Conservation (phyloP, 2,797 vertebrate genomes). For the Ataeniobius toweri region DNA sequence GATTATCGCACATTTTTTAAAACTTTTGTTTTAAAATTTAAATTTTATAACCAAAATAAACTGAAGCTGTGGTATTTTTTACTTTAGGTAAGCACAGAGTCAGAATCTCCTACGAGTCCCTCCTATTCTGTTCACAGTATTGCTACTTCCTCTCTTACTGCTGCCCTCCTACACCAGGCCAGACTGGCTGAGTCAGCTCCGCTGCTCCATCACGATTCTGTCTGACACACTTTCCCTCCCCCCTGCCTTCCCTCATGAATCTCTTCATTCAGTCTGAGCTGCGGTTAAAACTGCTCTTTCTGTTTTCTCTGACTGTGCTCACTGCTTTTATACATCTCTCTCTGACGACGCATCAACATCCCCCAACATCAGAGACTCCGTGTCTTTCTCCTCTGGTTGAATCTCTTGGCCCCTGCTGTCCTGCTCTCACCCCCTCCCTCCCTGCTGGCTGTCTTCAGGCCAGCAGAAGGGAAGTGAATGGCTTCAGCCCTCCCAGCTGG, state of each 20-base stretch:
- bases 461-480: slow-evolving; percentile 82
- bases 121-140: slow-evolving; percentile 22
- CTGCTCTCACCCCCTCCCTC: slow-evolving; percentile 10
- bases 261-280: slow-evolving; percentile 46
- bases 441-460: slow-evolving; percentile 76
- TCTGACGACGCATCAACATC: slow-evolving; percentile 7
- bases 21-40: background rate
- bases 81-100: background rate
- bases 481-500: slow-evolving; percentile 84
- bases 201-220: slow-evolving; percentile 68
- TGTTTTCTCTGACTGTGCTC: slow-evolving; percentile 17
- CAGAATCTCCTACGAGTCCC: background rate
- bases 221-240: slow-evolving; percentile 56
- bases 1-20: background rate
- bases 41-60: background rate
- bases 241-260: slow-evolving; percentile 44
- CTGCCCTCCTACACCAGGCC: slow-evolving; percentile 59
- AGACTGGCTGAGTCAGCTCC: slow-evolving; percentile 74
- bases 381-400: slow-evolving; percentile 29
- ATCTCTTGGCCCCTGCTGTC: slow-evolving; percentile 12
- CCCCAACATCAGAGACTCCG: slow-evolving; percentile 4
- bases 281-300: slow-evolving; percentile 31
- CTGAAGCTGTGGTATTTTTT: background rate
- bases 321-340: slow-evolving; percentile 9
- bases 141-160: slow-evolving; percentile 47